A percentile compares a stretch with the other conserved stretches of the same genome.
These are phyloP conservation scores for Pseudomyrmex cubaensis DNA, from an alignment of 1,140 invertebrate genomes.

Conservation along the genomic window DNA sequence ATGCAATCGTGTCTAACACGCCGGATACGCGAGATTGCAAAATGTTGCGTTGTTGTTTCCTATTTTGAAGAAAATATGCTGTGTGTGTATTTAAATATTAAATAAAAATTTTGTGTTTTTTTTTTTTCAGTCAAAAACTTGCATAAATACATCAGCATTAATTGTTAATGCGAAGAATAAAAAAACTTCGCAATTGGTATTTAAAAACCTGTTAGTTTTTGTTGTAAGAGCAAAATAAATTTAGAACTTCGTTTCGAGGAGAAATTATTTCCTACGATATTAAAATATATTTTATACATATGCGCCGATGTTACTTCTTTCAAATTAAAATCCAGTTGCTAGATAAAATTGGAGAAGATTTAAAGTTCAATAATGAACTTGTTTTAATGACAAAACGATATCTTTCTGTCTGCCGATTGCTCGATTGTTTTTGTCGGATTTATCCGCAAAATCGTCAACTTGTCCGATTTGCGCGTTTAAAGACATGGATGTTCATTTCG, in stretches of 20 bases:
- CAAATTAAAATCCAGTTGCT: not conserved
- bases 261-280: conserved; percentile 27
- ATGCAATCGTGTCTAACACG: not conserved
- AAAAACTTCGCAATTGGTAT: not conserved
- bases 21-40: not conserved
- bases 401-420: not conserved
- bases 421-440: not conserved
- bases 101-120: no score
- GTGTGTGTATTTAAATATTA: no score
- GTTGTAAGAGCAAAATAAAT: not conserved
- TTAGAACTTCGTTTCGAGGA: not conserved
- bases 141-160: not conserved
- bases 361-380: no score
- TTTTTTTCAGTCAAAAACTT: conserved; percentile 2
- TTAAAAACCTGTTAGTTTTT: conserved; percentile 7
- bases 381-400: not conserved
- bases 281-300: not conserved
- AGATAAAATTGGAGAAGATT: not conserved
- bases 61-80: no score
- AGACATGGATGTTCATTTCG: not conserved
- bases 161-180: not conserved
- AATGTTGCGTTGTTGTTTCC: no score
- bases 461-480: not conserved
- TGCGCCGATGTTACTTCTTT: not conserved
- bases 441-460: not conserved